phyloP scores from a whole-genome alignment of 2,888 invertebrate species.

The Pilophorus perplexus region DNA sequence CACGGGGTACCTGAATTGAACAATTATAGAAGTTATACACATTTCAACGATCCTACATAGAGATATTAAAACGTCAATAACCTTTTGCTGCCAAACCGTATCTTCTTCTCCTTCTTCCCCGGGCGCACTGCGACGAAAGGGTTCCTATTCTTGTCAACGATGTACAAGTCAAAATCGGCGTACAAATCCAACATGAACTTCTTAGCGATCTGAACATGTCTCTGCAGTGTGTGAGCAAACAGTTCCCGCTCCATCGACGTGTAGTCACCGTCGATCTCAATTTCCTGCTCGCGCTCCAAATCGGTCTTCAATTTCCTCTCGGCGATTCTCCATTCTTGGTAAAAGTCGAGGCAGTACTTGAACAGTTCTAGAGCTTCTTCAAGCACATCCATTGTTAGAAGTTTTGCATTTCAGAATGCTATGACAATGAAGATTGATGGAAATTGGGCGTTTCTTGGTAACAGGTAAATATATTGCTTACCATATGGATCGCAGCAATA shows the following conservation, averaged over 20 bases:
- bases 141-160: slow-evolving; percentile 21
- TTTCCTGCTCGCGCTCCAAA: no score
- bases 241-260: background rate
- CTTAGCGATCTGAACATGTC: slow-evolving; percentile 24
- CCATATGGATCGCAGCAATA: no score
- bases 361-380: slow-evolving; percentile 27
- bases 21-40: no score
- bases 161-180: slow-evolving; percentile 18
- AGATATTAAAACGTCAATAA: no score
- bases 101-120: slow-evolving; percentile 15
- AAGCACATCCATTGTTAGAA: slow-evolving; percentile 17
- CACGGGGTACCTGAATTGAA: no score
- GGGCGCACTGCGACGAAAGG: slow-evolving; percentile 5
- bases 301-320: background rate
- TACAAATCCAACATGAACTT: slow-evolving; percentile 14
- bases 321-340: slow-evolving; percentile 19
- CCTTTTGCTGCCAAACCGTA: slow-evolving; percentile 2
- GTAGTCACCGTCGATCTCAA: background rate
- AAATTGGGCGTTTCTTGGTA: no score
- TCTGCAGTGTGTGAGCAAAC: background rate
- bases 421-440: no score
- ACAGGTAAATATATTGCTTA: no score
- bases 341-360: slow-evolving; percentile 1
- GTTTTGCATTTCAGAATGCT: no score
- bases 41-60: no score